These are phyloP conservation scores for Cladopsammia gracilis DNA, from an alignment of 64 coral and sea anemone genomes.

Conservation along the genomic window DNA sequence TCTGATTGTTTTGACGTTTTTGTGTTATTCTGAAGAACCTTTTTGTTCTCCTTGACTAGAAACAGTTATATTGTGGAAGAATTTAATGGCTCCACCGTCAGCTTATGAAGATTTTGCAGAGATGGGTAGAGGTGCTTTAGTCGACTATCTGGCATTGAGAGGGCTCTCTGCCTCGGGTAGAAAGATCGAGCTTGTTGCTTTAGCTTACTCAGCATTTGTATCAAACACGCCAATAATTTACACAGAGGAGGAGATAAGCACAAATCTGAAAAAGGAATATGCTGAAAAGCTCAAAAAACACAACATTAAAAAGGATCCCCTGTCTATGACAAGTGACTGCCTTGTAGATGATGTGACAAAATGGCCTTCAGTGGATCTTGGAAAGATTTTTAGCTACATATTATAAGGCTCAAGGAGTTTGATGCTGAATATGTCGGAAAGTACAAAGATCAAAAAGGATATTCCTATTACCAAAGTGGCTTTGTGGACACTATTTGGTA, in stretches of 20 bases:
- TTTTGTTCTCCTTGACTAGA: slow-evolving; percentile 11
- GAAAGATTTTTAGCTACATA: slow-evolving; percentile 65
- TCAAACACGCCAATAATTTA: slow-evolving; percentile 35
- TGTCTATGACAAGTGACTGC: slow-evolving; percentile 29
- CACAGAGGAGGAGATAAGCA: slow-evolving; percentile 42
- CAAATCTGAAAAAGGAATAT: slow-evolving; percentile 51
- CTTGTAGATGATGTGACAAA: slow-evolving; percentile 60
- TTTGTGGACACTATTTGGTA: slow-evolving; percentile 65
- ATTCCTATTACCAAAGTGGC: slow-evolving; percentile 53
- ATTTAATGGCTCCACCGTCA: slow-evolving; percentile 38
- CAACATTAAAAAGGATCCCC: slow-evolving; percentile 37
- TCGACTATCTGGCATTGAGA: slow-evolving; percentile 57
- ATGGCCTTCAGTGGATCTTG: slow-evolving; percentile 53
- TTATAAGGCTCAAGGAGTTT: slow-evolving; percentile 49
- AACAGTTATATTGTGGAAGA: slow-evolving; percentile 17
- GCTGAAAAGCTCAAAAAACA: slow-evolving; percentile 38
- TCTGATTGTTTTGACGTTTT: slow-evolving; percentile 7
- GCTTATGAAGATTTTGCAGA: slow-evolving; percentile 56
- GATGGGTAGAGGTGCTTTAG: slow-evolving; percentile 28
- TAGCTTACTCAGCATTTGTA: slow-evolving; percentile 44
- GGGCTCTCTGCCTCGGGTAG: slow-evolving; percentile 43
- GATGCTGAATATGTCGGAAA: slow-evolving; percentile 57
- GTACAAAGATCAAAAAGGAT: slow-evolving; percentile 54
- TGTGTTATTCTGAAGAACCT: slow-evolving; percentile 7
- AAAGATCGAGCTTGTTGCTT: slow-evolving; percentile 56